Evolutionary conservation across 2,113 vertebrate species (phyloP).

Genomic region (Nerophis lumbriciformis): DNA sequence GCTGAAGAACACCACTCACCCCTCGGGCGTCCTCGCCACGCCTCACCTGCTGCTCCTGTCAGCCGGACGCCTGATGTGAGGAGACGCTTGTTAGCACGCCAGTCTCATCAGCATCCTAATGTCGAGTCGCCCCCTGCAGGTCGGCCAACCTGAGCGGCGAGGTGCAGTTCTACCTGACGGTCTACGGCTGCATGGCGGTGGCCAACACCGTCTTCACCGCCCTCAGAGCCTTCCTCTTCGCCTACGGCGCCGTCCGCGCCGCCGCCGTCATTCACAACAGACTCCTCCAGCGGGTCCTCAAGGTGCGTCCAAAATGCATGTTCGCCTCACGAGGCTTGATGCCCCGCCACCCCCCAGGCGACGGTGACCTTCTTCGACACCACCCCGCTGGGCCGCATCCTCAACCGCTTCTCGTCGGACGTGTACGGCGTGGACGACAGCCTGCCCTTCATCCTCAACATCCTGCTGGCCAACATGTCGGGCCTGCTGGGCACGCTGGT

Average conservation of each 20-base stretch:
- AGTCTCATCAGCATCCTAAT: conserved; percentile 1
- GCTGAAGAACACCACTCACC: conserved; percentile 67
- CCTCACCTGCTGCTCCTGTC: conserved; percentile 77
- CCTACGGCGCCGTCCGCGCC: conserved; percentile 79
- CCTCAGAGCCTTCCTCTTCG: conserved; percentile 85
- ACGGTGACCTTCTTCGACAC: conserved; percentile 87
- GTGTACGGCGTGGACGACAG: conserved; percentile 84
- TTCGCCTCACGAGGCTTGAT: too few relatives aligned
- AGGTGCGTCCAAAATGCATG: conserved; percentile 66
- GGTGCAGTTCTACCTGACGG: conserved; percentile 82
- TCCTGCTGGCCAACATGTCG: conserved; percentile 80
- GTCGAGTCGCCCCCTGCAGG: too few relatives aligned
- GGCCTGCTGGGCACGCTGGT: conserved; percentile 83
- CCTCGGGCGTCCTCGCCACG: conserved; percentile 39
- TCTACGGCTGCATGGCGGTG: conserved; percentile 81
- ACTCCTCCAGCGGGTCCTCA: conserved; percentile 76
- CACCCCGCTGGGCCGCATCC: conserved; percentile 82
- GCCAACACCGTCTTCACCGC: conserved; percentile 87
- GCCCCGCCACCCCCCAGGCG: conserved; percentile 64
- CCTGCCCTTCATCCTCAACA: conserved; percentile 91
- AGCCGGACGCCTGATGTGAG: conserved; percentile 72
- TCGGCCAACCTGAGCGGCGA: conserved; percentile 65
- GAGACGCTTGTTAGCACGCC: conserved; percentile 36
- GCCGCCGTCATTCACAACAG: conserved; percentile 77
- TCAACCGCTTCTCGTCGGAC: conserved; percentile 96